Conservation (phyloP, 2,888 invertebrate genomes). For the Odontothrips loti region DNA sequence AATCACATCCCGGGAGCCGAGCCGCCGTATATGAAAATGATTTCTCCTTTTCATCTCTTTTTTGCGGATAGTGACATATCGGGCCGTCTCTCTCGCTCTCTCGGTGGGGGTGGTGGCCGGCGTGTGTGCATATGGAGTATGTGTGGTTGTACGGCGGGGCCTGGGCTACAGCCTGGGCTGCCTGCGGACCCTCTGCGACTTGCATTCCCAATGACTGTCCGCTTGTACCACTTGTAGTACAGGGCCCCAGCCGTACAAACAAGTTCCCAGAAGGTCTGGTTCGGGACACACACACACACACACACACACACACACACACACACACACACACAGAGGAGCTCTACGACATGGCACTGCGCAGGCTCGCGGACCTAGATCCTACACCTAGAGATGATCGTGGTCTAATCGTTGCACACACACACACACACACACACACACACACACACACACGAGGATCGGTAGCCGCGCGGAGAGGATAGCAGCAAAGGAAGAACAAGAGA, state of each 20-base stretch:
- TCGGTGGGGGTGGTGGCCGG: not conserved
- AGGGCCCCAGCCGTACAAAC: not conserved
- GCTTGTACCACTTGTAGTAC: not conserved
- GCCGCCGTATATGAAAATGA: not conserved
- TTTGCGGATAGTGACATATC: not conserved
- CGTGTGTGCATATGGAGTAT: too few relatives aligned
- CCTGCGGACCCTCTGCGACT: not conserved
- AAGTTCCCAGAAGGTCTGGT: slow-evolving; percentile 19
- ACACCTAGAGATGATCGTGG: not conserved
- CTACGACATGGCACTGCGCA: not conserved
- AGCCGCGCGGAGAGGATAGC: not conserved
- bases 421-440: not conserved
- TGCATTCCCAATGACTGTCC: not conserved
- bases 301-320: not conserved
- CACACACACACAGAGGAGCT: not conserved
- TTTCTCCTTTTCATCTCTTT: not conserved
- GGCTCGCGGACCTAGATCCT: not conserved
- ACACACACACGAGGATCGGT: too few relatives aligned
- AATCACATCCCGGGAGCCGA: not conserved
- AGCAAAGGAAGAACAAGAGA: not conserved
- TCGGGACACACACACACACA: slow-evolving; percentile 18
- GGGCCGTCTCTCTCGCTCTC: not conserved
- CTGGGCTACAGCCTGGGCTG: not conserved
- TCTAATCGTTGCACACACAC: not conserved
- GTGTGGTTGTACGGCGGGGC: too few relatives aligned